Conservation (phyloP, 2,113 vertebrate genomes). For the Silurus glanis region DNA sequence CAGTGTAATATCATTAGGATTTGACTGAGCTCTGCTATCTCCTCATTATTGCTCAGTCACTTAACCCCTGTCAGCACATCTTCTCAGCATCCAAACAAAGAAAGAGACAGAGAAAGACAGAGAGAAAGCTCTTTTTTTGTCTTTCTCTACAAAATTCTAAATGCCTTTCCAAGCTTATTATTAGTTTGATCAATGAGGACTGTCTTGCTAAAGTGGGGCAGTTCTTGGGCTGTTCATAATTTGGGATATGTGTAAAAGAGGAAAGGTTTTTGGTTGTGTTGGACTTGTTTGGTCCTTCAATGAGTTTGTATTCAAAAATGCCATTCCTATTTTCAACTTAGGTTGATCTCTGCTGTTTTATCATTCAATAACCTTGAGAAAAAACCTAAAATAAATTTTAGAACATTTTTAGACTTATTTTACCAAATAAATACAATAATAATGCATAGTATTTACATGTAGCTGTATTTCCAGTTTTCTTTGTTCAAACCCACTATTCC, state of each 20-base stretch:
- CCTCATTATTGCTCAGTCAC: conserved; percentile 69
- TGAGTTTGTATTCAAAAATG: background rate
- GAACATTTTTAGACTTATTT: background rate
- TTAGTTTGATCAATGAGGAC: conserved; percentile 4
- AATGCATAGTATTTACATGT: background rate
- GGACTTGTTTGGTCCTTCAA: background rate
- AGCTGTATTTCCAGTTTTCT: background rate
- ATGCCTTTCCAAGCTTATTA: background rate
- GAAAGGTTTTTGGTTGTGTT: conserved; percentile 7
- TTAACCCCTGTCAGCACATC: conserved; percentile 71
- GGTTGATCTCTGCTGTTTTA: background rate
- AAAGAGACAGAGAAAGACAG: background rate
- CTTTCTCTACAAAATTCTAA: background rate
- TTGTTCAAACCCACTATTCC: background rate
- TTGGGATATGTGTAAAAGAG: background rate
- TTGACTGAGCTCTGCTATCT: conserved; percentile 70
- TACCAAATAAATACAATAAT: background rate
- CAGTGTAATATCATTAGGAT: conserved; percentile 69
- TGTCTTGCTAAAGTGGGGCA: conserved; percentile 8
- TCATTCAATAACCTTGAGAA: background rate
- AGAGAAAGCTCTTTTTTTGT: background rate
- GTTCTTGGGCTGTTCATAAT: conserved; percentile 1
- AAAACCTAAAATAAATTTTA: background rate
- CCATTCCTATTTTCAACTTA: background rate
- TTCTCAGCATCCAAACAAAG: conserved; percentile 19